Conservation (phyloP, 2,888 invertebrate species). For the Brachylomia viminalis region DNA sequence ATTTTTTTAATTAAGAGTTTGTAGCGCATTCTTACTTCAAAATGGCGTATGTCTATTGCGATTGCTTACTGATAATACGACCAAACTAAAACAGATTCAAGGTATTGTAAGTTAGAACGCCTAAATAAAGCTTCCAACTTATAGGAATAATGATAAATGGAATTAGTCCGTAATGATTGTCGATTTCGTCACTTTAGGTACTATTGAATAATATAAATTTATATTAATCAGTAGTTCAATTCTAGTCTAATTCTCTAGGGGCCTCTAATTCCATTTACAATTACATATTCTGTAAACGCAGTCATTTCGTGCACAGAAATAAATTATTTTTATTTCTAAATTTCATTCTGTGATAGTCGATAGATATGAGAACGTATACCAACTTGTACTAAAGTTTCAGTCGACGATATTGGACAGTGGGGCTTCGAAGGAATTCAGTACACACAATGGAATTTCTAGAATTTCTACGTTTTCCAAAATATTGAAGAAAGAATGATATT, state of each 20-base stretch:
- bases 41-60: background rate
- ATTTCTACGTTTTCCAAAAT: constrained; percentile 53
- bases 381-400: constrained; percentile 71
- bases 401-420: constrained; percentile 51
- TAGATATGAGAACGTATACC: constrained; percentile 75
- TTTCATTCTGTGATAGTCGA: constrained; percentile 67
- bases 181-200: background rate
- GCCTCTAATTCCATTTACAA: constrained; percentile 52
- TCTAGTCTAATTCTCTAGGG: constrained; percentile 5
- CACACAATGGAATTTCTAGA: constrained; percentile 45
- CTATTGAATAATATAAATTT: constrained; percentile 12
- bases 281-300: constrained; percentile 43
- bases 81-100: constrained; percentile 39
- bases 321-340: constrained; percentile 37
- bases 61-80: constrained; percentile 35
- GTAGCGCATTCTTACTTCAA: background rate
- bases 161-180: constrained; percentile 23
- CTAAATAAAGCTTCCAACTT: constrained; percentile 59
- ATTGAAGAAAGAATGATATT: constrained; percentile 58
- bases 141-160: constrained; percentile 47
- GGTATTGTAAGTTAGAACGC: constrained; percentile 56
- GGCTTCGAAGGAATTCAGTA: constrained; percentile 27
- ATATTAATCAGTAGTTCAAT: constrained; percentile 11
- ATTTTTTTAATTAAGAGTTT: background rate
- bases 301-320: constrained; percentile 53